phyloP scores from a whole-genome alignment of 2,113 vertebrate genomes.

The Suncus etruscus region DNA sequence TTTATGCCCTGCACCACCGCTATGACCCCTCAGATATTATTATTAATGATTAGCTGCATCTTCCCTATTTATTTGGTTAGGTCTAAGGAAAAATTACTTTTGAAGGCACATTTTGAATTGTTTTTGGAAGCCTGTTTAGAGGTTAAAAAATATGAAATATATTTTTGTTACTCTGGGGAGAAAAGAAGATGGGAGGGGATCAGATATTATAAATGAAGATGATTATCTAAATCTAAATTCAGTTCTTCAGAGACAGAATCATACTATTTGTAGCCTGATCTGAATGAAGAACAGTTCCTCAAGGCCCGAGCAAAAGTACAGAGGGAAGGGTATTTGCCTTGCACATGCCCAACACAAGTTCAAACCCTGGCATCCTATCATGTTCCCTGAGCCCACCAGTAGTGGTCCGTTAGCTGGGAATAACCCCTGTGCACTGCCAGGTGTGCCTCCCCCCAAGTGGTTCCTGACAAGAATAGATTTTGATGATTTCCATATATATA shows the following conservation, averaged over 20 bases:
- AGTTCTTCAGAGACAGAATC: not conserved
- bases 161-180: slow-evolving; percentile 16
- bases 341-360: too few relatives aligned
- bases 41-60: not conserved
- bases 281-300: not conserved
- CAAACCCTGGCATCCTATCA: too few relatives aligned
- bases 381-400: too few relatives aligned
- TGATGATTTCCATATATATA: not conserved
- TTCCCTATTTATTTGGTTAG: slow-evolving; percentile 40
- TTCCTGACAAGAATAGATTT: not conserved
- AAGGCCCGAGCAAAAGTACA: too few relatives aligned
- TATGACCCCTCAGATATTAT: too few relatives aligned
- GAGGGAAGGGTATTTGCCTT: too few relatives aligned
- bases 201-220: not conserved
- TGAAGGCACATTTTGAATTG: slow-evolving; percentile 51
- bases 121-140: slow-evolving; percentile 23
- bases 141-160: not conserved
- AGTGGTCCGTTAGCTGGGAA: too few relatives aligned
- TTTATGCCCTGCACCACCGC: too few relatives aligned
- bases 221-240: not conserved
- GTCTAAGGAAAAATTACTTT: slow-evolving; percentile 34
- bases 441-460: too few relatives aligned
- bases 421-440: too few relatives aligned
- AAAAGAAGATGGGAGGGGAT: not conserved
- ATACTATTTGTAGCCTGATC: not conserved